Evolutionary conservation across 1,140 invertebrate genomes (phyloP).

Genomic region (Orchestia grillus): DNA sequence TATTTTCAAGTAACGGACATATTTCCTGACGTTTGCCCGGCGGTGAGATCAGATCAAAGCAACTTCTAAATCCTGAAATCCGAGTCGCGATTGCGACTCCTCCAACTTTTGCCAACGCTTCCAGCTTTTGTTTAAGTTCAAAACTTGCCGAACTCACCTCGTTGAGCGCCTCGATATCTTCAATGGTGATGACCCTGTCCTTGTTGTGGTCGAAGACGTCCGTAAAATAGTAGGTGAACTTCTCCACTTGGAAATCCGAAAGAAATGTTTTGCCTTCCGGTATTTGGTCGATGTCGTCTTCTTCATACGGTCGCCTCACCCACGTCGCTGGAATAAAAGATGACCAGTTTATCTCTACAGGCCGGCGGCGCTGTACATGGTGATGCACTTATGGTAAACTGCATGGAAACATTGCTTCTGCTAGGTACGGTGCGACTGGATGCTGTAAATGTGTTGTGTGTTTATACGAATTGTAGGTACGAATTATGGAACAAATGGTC

Average conservation of each 20-base stretch:
- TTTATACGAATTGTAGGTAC: not conserved
- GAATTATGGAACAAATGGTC: too few species aligned
- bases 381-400: too few species aligned
- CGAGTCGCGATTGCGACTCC: not conserved
- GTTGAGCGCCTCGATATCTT: conserved; percentile 65
- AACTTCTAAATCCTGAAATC: not conserved
- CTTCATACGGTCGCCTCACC: conserved; percentile 65
- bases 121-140: not conserved
- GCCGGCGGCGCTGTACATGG: too few species aligned
- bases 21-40: too few species aligned
- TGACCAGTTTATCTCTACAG: not conserved
- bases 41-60: not conserved
- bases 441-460: not conserved
- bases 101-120: not conserved
- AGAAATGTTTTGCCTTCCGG: conserved; percentile 64
- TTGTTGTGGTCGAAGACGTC: conserved; percentile 68
- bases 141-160: conserved; percentile 58
- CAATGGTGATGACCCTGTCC: conserved; percentile 66
- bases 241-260: conserved; percentile 67
- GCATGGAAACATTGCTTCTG: not conserved
- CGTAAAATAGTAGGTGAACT: conserved; percentile 67
- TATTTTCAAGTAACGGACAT: too few species aligned
- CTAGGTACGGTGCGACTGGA: not conserved
- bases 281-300: conserved; percentile 63
- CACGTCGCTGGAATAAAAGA: conserved; percentile 63